These are phyloP conservation scores for Melitaea athalia DNA, from an alignment of 2,888 invertebrate species.

Conservation along the genomic window DNA sequence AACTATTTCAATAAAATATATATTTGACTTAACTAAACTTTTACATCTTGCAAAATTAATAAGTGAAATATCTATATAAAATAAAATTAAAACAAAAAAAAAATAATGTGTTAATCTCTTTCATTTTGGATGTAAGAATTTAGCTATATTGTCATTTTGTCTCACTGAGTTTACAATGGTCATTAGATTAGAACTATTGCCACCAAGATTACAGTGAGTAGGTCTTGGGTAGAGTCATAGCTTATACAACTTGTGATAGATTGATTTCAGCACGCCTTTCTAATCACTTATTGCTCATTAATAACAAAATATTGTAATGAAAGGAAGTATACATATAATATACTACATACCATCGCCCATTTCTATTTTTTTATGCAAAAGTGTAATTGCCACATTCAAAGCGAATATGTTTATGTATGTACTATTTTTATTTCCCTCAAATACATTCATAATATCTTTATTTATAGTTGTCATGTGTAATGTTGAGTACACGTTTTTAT, in stretches of 20 bases:
- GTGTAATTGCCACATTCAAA: constrained; percentile 47
- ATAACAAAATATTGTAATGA: background rate
- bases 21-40: constrained; percentile 46
- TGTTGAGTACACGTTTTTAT: constrained; percentile 43
- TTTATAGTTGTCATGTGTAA: constrained; percentile 40
- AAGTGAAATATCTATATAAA: constrained; percentile 4
- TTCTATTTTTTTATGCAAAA: constrained; percentile 50
- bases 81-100: constrained; percentile 10
- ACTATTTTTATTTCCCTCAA: constrained; percentile 23
- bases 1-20: constrained; percentile 27
- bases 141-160: constrained; percentile 51
- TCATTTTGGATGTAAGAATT: constrained; percentile 51
- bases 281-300: constrained; percentile 63
- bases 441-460: constrained; percentile 42
- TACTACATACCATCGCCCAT: constrained; percentile 50
- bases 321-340: background rate
- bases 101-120: background rate
- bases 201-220: constrained; percentile 70
- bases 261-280: constrained; percentile 66
- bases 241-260: constrained; percentile 49
- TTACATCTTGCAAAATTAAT: constrained; percentile 43
- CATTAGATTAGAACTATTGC: constrained; percentile 54
- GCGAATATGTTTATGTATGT: constrained; percentile 45
- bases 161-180: constrained; percentile 67
- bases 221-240: constrained; percentile 61